These are phyloP conservation scores for Tubulanus polymorphus DNA, from an alignment of 2,888 invertebrate genomes.

Conservation along the genomic window DNA sequence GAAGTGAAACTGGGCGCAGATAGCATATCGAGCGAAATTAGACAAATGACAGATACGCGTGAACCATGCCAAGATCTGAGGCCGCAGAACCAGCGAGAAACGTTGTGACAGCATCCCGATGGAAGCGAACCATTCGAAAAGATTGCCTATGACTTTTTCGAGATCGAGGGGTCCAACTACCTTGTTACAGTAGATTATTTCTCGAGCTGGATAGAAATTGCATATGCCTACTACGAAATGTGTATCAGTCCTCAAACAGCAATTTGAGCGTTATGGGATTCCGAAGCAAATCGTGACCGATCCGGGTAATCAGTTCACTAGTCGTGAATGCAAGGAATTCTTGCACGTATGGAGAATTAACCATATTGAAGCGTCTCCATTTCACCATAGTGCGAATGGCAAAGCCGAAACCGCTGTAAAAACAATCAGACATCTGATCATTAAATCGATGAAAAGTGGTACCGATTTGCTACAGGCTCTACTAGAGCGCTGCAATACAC, in stretches of 20 bases:
- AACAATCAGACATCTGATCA: conserved; percentile 14
- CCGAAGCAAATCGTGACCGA: not conserved
- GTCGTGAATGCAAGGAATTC: conserved; percentile 9
- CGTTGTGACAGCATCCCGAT: not conserved
- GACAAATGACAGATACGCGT: not conserved
- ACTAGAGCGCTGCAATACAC: conserved; percentile 22
- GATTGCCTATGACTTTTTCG: conserved; percentile 6
- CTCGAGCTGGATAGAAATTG: conserved; percentile 2
- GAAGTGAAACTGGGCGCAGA: conserved; percentile 9
- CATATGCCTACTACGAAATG: not conserved
- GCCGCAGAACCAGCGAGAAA: conserved; percentile 1
- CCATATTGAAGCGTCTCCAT: conserved; percentile 16
- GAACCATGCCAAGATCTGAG: not conserved
- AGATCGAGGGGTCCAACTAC: conserved; percentile 5
- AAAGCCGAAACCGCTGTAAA: conserved; percentile 17
- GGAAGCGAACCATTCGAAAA: conserved; percentile 9
- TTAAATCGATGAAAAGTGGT: conserved; percentile 12
- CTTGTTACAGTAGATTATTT: not conserved
- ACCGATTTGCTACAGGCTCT: conserved; percentile 16
- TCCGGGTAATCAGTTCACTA: conserved; percentile 14
- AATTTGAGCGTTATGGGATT: not conserved
- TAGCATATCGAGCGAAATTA: conserved; percentile 1
- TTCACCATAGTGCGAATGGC: conserved; percentile 16
- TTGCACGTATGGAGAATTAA: conserved; percentile 14
- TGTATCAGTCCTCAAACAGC: not conserved